Conservation (phyloP, 2,888 invertebrate genomes). For the Synanthedon andrenaeformis region DNA sequence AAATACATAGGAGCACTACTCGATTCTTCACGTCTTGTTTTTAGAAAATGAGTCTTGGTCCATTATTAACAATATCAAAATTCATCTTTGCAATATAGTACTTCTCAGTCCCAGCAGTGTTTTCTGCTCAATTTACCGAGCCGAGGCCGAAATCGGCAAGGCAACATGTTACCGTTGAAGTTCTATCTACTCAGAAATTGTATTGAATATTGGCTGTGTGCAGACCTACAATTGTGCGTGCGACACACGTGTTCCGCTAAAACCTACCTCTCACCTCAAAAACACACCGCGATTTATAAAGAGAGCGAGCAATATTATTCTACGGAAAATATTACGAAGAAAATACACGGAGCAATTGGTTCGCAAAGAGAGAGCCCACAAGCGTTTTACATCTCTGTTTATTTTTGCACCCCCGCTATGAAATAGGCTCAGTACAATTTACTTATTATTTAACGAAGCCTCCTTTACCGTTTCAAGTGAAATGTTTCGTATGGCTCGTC, state of each 20-base stretch:
- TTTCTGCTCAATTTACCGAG: too few species aligned
- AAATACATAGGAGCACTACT: too few species aligned
- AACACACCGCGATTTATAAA: neutral
- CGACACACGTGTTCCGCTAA: neutral
- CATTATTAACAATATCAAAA: too few species aligned
- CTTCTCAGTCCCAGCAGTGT: too few species aligned
- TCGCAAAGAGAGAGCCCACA: neutral
- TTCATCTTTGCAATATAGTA: too few species aligned
- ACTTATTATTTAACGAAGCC: neutral
- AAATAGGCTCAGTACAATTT: neutral
- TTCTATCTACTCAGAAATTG: neutral
- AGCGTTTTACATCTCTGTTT: neutral
- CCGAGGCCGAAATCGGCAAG: neutral
- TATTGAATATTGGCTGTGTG: neutral
- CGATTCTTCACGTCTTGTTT: too few species aligned
- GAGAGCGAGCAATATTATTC: neutral
- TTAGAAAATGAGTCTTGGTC: too few species aligned
- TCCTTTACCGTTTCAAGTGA: neutral
- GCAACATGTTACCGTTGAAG: neutral
- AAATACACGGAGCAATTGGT: neutral
- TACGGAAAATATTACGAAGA: neutral
- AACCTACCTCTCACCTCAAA: neutral
- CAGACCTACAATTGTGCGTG: neutral
- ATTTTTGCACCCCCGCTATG: neutral
- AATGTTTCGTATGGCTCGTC: neutral